phyloP scores from a whole-genome alignment of 2,888 invertebrate species.

The Drosophila maculinotata region DNA sequence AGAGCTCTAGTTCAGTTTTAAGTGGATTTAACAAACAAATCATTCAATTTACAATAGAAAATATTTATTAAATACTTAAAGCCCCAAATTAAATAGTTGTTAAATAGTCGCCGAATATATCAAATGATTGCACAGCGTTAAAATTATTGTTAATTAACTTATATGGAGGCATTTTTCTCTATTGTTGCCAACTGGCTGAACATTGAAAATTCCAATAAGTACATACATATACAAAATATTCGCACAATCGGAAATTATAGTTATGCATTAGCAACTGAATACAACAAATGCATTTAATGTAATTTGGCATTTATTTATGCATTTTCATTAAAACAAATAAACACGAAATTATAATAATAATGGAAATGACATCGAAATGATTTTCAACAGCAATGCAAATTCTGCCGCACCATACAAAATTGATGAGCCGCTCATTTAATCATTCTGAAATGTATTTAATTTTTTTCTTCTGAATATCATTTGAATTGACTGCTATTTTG shows the following conservation, averaged over 20 bases:
- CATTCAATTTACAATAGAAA: background rate
- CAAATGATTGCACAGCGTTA: slow-evolving; percentile 30
- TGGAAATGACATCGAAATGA: slow-evolving; percentile 55
- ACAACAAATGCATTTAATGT: slow-evolving; percentile 71
- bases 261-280: slow-evolving; percentile 53
- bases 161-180: slow-evolving; percentile 38
- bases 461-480: slow-evolving; percentile 4
- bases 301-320: slow-evolving; percentile 78
- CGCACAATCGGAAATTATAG: slow-evolving; percentile 65
- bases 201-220: slow-evolving; percentile 43
- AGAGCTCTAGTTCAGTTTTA: background rate
- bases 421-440: slow-evolving; percentile 42
- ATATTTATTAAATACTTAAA: background rate
- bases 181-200: slow-evolving; percentile 45
- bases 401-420: slow-evolving; percentile 27
- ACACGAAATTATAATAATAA: slow-evolving; percentile 72
- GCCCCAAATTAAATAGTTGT: slow-evolving; percentile 9
- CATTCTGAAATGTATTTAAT: slow-evolving; percentile 40
- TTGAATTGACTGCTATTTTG: slow-evolving; percentile 9
- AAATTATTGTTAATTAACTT: slow-evolving; percentile 72
- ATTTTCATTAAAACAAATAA: slow-evolving; percentile 76
- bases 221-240: slow-evolving; percentile 13
- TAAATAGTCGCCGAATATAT: slow-evolving; percentile 20
- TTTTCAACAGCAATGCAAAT: slow-evolving; percentile 51
- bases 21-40: background rate